Percentiles rank a stretch among this genome's conserved stretches.
These are phyloP conservation scores for Chalcosyrphus nemorum DNA, from an alignment of 2,888 invertebrate species.

Conservation along the genomic window DNA sequence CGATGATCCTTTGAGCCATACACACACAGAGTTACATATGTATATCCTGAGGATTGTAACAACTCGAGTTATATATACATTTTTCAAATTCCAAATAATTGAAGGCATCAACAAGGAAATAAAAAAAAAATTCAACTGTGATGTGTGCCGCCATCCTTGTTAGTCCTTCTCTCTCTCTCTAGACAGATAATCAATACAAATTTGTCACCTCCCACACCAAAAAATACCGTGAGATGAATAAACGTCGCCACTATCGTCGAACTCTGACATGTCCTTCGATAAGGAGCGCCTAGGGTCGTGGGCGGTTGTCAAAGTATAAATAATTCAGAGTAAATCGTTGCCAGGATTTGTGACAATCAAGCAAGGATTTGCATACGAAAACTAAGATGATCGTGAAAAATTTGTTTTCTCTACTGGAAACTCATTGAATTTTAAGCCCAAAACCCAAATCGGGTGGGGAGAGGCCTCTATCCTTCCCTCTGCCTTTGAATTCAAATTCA, in stretches of 20 bases:
- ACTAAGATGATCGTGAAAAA: constrained; percentile 54
- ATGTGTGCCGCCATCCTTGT: constrained; percentile 51
- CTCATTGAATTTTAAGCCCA: constrained; percentile 7
- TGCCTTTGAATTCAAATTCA: constrained; percentile 50
- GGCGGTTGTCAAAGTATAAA: constrained; percentile 25
- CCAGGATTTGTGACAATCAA: constrained; percentile 65
- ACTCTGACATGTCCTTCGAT: constrained; percentile 47
- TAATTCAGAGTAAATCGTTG: constrained; percentile 61
- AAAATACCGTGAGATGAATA: constrained; percentile 1
- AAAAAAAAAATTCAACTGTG: constrained; percentile 41
- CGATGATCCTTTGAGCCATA: constrained; percentile 41
- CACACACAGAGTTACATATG: neutral
- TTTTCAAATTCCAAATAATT: constrained; percentile 40
- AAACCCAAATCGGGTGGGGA: no score
- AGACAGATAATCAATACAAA: constrained; percentile 46
- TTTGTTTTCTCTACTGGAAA: constrained; percentile 21
- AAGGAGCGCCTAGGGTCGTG: neutral
- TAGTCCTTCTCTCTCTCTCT: neutral
- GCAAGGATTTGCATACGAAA: constrained; percentile 61
- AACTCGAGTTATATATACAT: neutral
- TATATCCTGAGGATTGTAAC: neutral
- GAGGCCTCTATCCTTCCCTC: constrained; percentile 5
- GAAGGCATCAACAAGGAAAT: constrained; percentile 42
- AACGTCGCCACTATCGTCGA: constrained; percentile 24
- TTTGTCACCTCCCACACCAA: constrained; percentile 34